phyloP scores from a whole-genome alignment of 1,140 invertebrate species.

The Fopius arisanus region DNA sequence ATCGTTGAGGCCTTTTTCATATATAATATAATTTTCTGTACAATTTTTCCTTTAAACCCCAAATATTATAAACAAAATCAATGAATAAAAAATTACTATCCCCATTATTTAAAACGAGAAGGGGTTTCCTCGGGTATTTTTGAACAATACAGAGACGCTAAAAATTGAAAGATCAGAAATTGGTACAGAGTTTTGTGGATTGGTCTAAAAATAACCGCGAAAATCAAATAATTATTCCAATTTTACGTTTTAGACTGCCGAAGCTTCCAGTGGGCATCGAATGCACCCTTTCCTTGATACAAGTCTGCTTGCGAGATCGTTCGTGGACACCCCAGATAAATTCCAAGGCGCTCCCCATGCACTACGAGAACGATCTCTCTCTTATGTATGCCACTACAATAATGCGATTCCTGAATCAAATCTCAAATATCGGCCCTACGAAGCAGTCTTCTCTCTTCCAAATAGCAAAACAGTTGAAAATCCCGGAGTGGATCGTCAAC shows the following conservation, averaged over 20 bases:
- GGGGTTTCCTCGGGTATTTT: too few species aligned
- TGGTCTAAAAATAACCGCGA: not conserved
- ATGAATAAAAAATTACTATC: too few species aligned
- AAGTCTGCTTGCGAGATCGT: slow-evolving; percentile 65
- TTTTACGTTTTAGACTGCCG: slow-evolving; percentile 61
- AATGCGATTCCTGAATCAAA: slow-evolving; percentile 72
- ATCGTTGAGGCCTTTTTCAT: too few species aligned
- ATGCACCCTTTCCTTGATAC: slow-evolving; percentile 71
- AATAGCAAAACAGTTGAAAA: slow-evolving; percentile 67
- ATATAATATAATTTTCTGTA: too few species aligned
- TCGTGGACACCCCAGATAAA: slow-evolving; percentile 51
- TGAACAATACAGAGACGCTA: too few species aligned
- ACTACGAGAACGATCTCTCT: slow-evolving; percentile 64
- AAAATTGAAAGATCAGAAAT: too few species aligned
- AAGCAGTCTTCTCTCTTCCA: slow-evolving; percentile 67
- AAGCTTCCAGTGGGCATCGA: slow-evolving; percentile 73
- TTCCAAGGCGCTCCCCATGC: slow-evolving; percentile 44
- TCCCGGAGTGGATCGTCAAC: slow-evolving; percentile 74
- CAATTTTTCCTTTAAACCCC: too few species aligned
- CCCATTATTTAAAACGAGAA: too few species aligned
- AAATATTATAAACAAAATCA: too few species aligned
- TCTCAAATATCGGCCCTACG: slow-evolving; percentile 64
- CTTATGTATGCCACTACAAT: slow-evolving; percentile 70
- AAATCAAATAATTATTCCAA: not conserved
- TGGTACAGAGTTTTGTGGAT: too few species aligned